Percentiles rank a stretch among this genome's conserved stretches.
Conservation (phyloP, 2,113 vertebrate genomes). For the Chamaetylas fuelleborni region DNA sequence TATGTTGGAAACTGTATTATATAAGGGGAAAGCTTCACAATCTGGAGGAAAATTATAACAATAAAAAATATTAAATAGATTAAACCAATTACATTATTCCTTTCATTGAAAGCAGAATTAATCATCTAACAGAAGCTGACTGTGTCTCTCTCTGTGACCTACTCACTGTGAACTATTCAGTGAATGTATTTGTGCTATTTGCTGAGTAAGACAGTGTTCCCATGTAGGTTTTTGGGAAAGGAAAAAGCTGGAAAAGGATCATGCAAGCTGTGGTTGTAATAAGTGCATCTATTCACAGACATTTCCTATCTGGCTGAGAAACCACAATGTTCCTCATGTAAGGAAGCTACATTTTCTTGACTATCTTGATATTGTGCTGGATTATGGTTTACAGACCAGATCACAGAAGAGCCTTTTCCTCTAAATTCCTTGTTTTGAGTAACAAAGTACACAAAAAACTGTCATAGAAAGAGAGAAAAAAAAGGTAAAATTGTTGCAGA, state of each 20-base stretch:
- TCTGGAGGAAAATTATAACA: neutral
- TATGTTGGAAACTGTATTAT: neutral
- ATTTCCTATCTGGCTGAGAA: neutral
- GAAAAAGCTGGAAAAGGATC: neutral
- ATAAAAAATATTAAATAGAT: neutral
- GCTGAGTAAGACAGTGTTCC: neutral
- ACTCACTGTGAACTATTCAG: neutral
- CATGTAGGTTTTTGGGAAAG: neutral
- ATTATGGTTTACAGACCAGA: neutral
- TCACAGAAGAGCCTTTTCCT: neutral
- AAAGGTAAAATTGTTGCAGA: neutral
- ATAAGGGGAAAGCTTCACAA: neutral
- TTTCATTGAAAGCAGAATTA: neutral
- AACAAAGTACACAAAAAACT: neutral
- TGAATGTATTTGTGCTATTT: neutral
- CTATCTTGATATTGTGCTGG: neutral
- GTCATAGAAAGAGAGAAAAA: neutral
- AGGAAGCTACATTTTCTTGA: neutral
- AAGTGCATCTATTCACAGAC: neutral
- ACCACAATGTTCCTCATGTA: neutral
- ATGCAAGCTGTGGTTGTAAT: neutral
- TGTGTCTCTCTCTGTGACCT: neutral
- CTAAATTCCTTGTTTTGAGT: neutral
- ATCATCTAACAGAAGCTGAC: neutral
- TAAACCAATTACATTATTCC: neutral